Evolutionary conservation across 2,888 invertebrate species (phyloP), one percentile per base, ranked within the genome.

Genomic region (Lasioglossum morio): DNA sequence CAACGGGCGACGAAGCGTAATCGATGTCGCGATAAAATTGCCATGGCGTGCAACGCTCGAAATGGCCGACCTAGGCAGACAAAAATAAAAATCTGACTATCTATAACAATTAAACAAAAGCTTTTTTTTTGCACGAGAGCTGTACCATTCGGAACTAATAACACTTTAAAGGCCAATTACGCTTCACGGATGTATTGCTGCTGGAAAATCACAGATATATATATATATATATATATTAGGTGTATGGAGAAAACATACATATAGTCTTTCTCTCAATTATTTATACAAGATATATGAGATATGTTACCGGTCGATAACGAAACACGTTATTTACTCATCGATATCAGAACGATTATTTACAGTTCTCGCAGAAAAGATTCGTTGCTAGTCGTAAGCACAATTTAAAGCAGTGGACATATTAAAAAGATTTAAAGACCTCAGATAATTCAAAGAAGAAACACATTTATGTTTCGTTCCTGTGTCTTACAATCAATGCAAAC

Each of bases 21-120:
- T 82, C 84, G 77, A 84, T 66, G 82, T 34, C 37, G 69, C 77
- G 83, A 84, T 82, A 78, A 77, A 72, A 53, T 75, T 37, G 66
- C 27, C 43, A 27, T n/a, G n/a, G 23, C 40, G 48, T 53, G 30
- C 37, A 23, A 23, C 37, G 19, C 30, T 37, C 37, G 37, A 69
- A 37, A 37, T 69, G 69, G 37, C 34, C 37, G 69, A 69, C 8
- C 34, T 34, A 37, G 69, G 23, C 37, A 69, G 69, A 69, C 37
- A 69, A 12, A 69, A 69, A 69, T 69, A 69, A 69, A 69, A 69
- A 69, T 23, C 19, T 34, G 37, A 69, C 37, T 69, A 37, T 69
- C 69, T 37, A 37, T 69, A 69, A 69, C 69, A 69, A 37, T 69
- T 37, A 34, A 69, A 69, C 8, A 23, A 23, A 10, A 69, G 7